These are phyloP conservation scores for Papilio xuthus DNA, from an alignment of 1,140 invertebrate genomes.

Conservation along the genomic window DNA sequence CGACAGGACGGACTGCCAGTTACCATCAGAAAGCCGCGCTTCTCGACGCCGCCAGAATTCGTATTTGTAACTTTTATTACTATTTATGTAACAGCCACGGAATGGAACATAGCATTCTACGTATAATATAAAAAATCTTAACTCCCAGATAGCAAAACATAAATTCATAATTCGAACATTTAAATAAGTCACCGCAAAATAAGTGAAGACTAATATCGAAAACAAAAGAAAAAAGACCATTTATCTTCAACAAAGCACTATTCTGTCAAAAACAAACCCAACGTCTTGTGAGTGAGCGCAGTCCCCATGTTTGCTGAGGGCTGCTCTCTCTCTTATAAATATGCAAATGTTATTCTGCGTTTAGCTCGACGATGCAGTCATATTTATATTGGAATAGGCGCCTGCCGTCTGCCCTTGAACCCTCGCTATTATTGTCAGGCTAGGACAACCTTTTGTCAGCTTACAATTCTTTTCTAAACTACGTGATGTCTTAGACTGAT, in stretches of 20 bases:
- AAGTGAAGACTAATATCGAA: constrained; percentile 56
- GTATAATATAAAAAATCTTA: too few relatives aligned
- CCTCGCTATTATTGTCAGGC: constrained; percentile 62
- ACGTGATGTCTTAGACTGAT: not conserved
- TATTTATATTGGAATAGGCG: constrained; percentile 77
- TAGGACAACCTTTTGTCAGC: constrained; percentile 1
- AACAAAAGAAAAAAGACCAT: constrained; percentile 48
- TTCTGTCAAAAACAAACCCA: constrained; percentile 69
- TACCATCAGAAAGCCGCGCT: too few relatives aligned
- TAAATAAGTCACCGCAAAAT: constrained; percentile 7
- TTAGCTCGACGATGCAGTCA: constrained; percentile 74
- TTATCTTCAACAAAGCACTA: constrained; percentile 60
- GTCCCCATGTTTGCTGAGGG: constrained; percentile 70
- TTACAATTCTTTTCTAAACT: constrained; percentile 11
- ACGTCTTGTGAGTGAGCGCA: constrained; percentile 58
- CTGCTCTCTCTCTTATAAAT: constrained; percentile 74
- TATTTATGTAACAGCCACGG: too few relatives aligned
- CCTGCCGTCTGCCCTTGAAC: constrained; percentile 67
- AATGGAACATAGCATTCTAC: too few relatives aligned
- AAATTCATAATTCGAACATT: not conserved
- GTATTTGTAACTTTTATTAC: too few relatives aligned
- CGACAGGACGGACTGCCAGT: too few relatives aligned
- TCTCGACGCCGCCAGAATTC: too few relatives aligned
- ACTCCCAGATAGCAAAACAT: too few relatives aligned
- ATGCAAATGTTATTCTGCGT: constrained; percentile 76